Percentiles rank a stretch among this genome's conserved stretches.
phyloP scores from a whole-genome alignment of 2,888 invertebrate genomes.

The Aplocera efformata region DNA sequence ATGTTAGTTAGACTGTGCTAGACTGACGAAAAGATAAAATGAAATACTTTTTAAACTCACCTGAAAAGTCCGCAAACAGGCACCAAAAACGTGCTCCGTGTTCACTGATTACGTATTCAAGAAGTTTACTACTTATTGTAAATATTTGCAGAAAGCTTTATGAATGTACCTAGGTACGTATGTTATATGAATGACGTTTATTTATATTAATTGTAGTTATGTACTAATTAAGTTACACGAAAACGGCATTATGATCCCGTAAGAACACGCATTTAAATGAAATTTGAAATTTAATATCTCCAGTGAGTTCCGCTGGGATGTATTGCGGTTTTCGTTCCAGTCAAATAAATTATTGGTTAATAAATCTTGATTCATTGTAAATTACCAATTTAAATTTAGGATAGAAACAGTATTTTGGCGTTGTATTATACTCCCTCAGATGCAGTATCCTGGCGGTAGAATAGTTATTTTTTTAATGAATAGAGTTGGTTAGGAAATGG shows the following conservation, averaged over 20 bases:
- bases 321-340: constrained; percentile 55
- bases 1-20: too few species aligned
- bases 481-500: constrained; percentile 50
- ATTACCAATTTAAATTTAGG: constrained; percentile 58
- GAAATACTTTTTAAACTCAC: too few species aligned
- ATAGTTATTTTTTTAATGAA: constrained; percentile 61
- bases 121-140: constrained; percentile 35
- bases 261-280: constrained; percentile 55
- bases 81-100: too few species aligned
- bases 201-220: constrained; percentile 55
- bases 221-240: constrained; percentile 49
- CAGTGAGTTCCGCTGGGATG: constrained; percentile 37
- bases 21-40: too few species aligned
- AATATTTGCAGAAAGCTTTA: constrained; percentile 62
- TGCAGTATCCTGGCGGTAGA: constrained; percentile 62
- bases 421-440: constrained; percentile 53
- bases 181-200: constrained; percentile 57
- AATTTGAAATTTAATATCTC: constrained; percentile 32
- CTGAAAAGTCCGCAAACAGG: too few species aligned
- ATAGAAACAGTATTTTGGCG: constrained; percentile 72
- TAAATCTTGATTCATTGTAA: constrained; percentile 56
- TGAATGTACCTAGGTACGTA: constrained; percentile 61
- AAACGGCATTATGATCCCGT: constrained; percentile 52
- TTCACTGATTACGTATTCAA: constrained; percentile 45
- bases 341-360: constrained; percentile 54